phyloP scores from a whole-genome alignment of 2,888 invertebrate species.

The Cosmopolites sordidus region DNA sequence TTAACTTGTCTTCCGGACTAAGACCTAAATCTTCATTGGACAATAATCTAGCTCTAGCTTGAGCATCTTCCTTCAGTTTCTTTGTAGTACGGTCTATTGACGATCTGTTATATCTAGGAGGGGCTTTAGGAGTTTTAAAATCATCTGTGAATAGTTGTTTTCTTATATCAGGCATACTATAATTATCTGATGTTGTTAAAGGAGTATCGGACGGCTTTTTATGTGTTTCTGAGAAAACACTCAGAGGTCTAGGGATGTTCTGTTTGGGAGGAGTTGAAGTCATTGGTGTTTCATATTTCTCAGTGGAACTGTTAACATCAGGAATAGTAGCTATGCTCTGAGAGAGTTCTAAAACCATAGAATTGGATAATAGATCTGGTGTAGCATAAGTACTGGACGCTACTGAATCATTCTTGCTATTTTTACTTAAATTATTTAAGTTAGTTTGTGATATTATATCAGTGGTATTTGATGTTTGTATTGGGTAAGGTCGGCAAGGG shows the following conservation, averaged over 20 bases:
- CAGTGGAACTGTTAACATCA: slow-evolving; percentile 22
- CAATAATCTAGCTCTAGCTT: slow-evolving; percentile 60
- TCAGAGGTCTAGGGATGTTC: slow-evolving; percentile 34
- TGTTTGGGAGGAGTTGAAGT: slow-evolving; percentile 26
- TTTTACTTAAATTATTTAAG: slow-evolving; percentile 26
- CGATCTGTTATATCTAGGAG: slow-evolving; percentile 46
- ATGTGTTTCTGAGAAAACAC: slow-evolving; percentile 32
- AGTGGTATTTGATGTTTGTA: slow-evolving; percentile 43
- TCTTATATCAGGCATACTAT: slow-evolving; percentile 46
- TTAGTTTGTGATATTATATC: slow-evolving; percentile 35
- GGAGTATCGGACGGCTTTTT: slow-evolving; percentile 30
- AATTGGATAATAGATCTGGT: slow-evolving; percentile 42
- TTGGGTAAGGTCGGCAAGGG: slow-evolving; percentile 37
- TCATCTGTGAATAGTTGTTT: slow-evolving; percentile 40
- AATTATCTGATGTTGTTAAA: slow-evolving; percentile 44
- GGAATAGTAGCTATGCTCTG: slow-evolving; percentile 30
- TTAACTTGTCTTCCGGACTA: slow-evolving; percentile 65
- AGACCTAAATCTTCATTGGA: slow-evolving; percentile 70
- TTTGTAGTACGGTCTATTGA: slow-evolving; percentile 52
- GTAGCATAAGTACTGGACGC: slow-evolving; percentile 34
- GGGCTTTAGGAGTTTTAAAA: slow-evolving; percentile 53
- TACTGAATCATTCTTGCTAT: slow-evolving; percentile 26
- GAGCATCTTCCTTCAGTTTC: slow-evolving; percentile 59
- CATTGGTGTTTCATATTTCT: slow-evolving; percentile 28
- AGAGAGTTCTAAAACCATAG: slow-evolving; percentile 36